Base-by-base conservation (phyloP, 1,140 invertebrate species). In the Cheumatopsyche charites region DNA sequence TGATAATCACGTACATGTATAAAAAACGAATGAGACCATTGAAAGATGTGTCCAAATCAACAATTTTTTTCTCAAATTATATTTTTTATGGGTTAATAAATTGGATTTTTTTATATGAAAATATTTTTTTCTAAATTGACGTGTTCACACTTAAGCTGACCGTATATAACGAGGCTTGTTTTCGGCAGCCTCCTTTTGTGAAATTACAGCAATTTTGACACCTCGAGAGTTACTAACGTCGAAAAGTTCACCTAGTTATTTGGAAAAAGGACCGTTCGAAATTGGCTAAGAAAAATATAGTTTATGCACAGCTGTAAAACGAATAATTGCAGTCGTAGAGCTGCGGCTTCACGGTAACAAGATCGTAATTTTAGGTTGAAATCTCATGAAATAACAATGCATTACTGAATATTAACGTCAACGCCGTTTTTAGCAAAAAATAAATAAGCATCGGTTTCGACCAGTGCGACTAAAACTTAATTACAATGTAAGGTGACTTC, bases 191-290 rank as follows among this genome's bases (percentile, higher is more conserved):
- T 49, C 65, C 43, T 21, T 15, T 15, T 63, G 29, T 73, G 41
- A 74, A 74, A 74, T 74, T 74, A 74, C 43, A 71, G 73, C 73
- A 74, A 74, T 74, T 74, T 74, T 71, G 65, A 74, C 73, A 74
- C 73, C 69, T 74, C 36, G 21, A 58, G 63, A 74, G 73, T 69
- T 74, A 69, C 73, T 74, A 74, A 74, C 73, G 65, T 71, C 17
- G 23, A 70, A 62, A 63, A 58, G 25, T 58, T 55, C 23, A 74
- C 70, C 68, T 62, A 68, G 62, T 63, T 65, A 70, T 74, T 67
- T 71, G 29, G 25, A 61, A 71, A 71, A 74, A 67, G 73, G 62
- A 68, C 71, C 58, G 67, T 72, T 25, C 45, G 58, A 62, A 67
- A 58, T 58, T 58, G 55, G 21, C 55, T 11, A 58, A 19, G 55